Evolutionary conservation across 2,797 vertebrate genomes (phyloP).

Genomic region (Merluccius polli): DNA sequence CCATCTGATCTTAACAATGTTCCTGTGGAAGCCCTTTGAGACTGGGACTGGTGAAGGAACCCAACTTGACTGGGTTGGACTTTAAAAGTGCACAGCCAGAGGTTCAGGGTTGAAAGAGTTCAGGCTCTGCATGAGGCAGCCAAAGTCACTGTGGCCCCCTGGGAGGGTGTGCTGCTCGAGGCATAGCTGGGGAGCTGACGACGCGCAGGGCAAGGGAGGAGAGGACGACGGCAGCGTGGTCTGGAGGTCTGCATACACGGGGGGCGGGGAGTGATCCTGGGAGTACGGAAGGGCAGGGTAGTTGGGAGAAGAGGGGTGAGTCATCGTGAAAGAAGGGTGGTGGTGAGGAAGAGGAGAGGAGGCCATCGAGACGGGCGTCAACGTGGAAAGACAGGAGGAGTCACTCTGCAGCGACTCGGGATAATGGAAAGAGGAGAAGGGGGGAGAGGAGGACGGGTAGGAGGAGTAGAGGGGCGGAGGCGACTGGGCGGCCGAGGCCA

Average conservation of each 20-base stretch:
- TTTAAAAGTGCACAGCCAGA: background rate
- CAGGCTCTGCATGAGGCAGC: background rate
- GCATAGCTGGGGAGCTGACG: background rate
- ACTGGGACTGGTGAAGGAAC: too few relatives aligned
- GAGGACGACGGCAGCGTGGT: background rate
- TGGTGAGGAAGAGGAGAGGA: background rate
- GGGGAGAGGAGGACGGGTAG: background rate
- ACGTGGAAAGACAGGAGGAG: background rate
- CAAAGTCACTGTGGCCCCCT: background rate
- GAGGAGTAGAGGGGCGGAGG: background rate
- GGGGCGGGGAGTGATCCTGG: background rate
- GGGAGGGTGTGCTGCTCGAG: background rate
- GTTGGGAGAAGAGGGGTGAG: background rate
- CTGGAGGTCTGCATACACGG: background rate
- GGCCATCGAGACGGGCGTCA: background rate
- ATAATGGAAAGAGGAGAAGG: background rate
- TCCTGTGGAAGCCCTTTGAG: too few relatives aligned
- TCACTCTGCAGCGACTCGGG: background rate
- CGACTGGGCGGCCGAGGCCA: background rate
- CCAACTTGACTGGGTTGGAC: background rate
- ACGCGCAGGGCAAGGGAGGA: background rate
- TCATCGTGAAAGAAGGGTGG: background rate
- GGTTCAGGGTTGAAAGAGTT: slow-evolving; percentile 1
- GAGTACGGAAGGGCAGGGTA: background rate
- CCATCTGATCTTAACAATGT: too few relatives aligned